Evolutionary conservation across 2,888 invertebrate species (phyloP).

Genomic region (Thymelicus acteon): DNA sequence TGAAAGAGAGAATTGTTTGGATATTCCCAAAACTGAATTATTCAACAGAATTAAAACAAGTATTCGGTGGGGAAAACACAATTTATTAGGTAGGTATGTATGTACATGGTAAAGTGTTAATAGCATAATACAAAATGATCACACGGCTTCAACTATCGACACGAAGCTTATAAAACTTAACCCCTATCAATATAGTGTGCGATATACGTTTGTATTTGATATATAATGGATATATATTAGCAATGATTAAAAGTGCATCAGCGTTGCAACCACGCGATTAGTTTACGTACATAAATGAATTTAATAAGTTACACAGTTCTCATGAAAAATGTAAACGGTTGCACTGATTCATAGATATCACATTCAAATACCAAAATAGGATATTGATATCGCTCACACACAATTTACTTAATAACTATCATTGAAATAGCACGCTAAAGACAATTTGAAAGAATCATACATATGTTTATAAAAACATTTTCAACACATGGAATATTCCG

Average conservation of each 20-base stretch:
- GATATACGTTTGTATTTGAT: constrained; percentile 60
- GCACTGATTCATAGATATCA: constrained; percentile 21
- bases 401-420: constrained; percentile 39
- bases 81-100: constrained; percentile 74
- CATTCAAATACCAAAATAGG: constrained; percentile 24
- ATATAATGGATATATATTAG: no score
- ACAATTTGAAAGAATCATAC: constrained; percentile 63
- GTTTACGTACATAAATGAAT: neutral
- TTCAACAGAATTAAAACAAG: constrained; percentile 36
- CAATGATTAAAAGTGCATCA: constrained; percentile 54
- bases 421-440: constrained; percentile 56
- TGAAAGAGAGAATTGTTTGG: neutral
- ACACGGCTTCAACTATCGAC: constrained; percentile 61
- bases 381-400: constrained; percentile 24
- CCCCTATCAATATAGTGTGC: constrained; percentile 63
- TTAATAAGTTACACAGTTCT: neutral
- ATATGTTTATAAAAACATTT: constrained; percentile 57
- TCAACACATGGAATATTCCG: constrained; percentile 36
- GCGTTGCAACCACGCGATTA: constrained; percentile 36
- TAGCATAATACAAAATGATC: constrained; percentile 64
- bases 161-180: constrained; percentile 65
- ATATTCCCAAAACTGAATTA: no score
- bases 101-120: constrained; percentile 70
- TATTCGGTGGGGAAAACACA: constrained; percentile 73
- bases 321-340: neutral